A percentile compares a stretch with the other conserved stretches of the same genome.
Conservation (phyloP, 2,888 invertebrate genomes). For the Agapostemon virescens region DNA sequence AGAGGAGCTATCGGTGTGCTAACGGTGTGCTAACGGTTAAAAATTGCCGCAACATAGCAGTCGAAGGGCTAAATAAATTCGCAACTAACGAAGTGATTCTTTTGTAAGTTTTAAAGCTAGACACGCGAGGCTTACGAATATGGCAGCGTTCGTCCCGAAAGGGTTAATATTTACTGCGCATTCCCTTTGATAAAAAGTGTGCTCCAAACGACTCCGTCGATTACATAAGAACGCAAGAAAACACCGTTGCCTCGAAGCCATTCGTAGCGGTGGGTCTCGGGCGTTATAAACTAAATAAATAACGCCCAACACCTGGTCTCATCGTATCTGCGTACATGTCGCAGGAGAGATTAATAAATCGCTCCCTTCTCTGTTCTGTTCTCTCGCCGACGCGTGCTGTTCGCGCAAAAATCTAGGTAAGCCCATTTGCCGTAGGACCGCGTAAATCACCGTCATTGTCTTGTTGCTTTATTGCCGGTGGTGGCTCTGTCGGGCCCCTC, state of each 20-base stretch:
- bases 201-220: slow-evolving; percentile 3
- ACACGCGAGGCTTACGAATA: no score
- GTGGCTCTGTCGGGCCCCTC: slow-evolving; percentile 38
- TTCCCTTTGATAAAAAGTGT: not conserved
- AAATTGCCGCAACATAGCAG: no score
- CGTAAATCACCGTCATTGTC: slow-evolving; percentile 73
- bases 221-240: slow-evolving; percentile 35
- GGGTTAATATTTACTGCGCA: slow-evolving; percentile 1
- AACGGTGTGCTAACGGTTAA: no score
- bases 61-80: no score
- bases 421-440: slow-evolving; percentile 71
- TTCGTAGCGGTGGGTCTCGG: slow-evolving; percentile 52
- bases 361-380: slow-evolving; percentile 48
- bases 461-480: slow-evolving; percentile 70
- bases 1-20: no score
- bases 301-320: slow-evolving; percentile 70
- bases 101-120: not conserved
- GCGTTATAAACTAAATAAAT: slow-evolving; percentile 68
- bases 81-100: not conserved
- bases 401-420: slow-evolving; percentile 65
- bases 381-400: slow-evolving; percentile 63
- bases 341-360: slow-evolving; percentile 70
- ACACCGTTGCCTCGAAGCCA: slow-evolving; percentile 32
- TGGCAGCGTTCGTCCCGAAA: not conserved
- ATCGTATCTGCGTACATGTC: slow-evolving; percentile 70